phyloP scores from a whole-genome alignment of 2,113 vertebrate genomes.

The Poicephalus meyeri region DNA sequence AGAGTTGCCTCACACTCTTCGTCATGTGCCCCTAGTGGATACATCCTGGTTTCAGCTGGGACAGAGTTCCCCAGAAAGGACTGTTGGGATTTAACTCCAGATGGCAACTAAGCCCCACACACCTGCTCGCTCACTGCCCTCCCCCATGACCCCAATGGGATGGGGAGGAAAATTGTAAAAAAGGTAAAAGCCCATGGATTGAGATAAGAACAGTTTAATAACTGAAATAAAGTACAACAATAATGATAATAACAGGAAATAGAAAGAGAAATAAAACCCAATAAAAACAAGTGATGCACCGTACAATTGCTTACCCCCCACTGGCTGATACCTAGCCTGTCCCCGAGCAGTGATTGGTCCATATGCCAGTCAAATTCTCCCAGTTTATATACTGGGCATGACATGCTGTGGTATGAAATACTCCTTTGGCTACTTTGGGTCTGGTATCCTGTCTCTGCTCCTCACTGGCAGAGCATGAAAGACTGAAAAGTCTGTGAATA shows the following conservation, averaged over 20 bases:
- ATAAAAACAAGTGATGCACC: neutral
- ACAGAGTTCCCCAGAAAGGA: neutral
- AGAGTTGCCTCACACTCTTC: accelerated
- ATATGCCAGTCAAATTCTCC: neutral
- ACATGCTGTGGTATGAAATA: neutral
- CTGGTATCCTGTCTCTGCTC: neutral
- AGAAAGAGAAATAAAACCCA: neutral
- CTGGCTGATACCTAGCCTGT: neutral
- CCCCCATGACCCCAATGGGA: neutral
- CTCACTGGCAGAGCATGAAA: neutral
- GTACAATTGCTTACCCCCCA: neutral
- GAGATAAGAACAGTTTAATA: neutral
- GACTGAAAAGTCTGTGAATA: neutral
- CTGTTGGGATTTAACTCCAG: neutral
- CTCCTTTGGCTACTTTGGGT: neutral
- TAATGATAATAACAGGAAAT: neutral
- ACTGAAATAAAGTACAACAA: neutral
- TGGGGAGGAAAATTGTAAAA: neutral
- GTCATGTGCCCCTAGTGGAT: too few relatives aligned
- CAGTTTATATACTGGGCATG: neutral
- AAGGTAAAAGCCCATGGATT: neutral
- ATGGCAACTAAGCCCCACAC: neutral
- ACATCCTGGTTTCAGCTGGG: neutral
- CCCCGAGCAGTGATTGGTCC: neutral
- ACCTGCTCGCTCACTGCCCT: neutral